Conservation (phyloP, 2,113 vertebrate genomes). For the Psittacula cyanocephala region DNA sequence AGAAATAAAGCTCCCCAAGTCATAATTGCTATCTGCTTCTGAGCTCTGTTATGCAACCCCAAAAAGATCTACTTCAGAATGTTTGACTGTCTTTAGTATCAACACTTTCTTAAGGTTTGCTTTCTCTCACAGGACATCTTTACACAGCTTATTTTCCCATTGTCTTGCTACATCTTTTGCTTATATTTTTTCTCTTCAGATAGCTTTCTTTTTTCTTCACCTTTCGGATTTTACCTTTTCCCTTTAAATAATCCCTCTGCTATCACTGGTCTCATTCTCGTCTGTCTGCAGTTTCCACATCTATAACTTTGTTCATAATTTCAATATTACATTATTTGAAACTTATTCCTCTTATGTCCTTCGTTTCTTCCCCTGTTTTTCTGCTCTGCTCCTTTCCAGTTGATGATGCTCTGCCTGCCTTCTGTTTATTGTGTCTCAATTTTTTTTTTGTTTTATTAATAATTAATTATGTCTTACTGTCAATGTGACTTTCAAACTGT, state of each 20-base stretch:
- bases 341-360: not conserved
- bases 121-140: not conserved
- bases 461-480: not conserved
- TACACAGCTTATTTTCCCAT: not conserved
- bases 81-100: not conserved
- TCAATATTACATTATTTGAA: not conserved
- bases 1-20: not conserved
- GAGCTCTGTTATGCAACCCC: not conserved
- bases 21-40: not conserved
- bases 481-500: not conserved
- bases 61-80: not conserved
- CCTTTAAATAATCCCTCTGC: not conserved
- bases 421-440: not conserved
- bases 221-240: not conserved
- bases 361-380: not conserved
- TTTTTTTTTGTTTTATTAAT: not conserved
- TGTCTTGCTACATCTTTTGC: not conserved
- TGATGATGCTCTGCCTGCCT: not conserved
- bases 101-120: not conserved
- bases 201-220: not conserved
- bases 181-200: not conserved
- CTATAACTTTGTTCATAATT: not conserved
- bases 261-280: not conserved
- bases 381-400: not conserved
- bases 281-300: not conserved